Conservation (phyloP, 2,888 invertebrate species). For the Drosophila histrio region DNA sequence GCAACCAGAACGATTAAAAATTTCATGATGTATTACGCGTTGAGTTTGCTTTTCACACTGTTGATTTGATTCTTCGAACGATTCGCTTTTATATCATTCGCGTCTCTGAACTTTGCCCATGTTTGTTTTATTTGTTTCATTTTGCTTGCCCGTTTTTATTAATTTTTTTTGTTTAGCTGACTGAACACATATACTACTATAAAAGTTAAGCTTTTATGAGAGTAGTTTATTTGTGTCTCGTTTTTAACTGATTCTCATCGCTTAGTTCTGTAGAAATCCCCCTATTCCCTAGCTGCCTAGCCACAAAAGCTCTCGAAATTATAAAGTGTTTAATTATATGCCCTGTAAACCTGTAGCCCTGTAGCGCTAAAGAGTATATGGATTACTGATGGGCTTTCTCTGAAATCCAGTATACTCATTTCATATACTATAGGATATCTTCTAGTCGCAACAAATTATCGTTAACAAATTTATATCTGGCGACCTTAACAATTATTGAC, state of each 20-base stretch:
- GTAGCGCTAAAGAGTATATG: no score
- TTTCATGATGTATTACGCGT: conserved; percentile 67
- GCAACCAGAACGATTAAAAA: conserved; percentile 61
- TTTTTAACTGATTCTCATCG: conserved; percentile 4
- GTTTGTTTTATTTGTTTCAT: conserved; percentile 22
- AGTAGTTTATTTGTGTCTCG: conserved; percentile 23
- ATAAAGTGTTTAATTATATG: no score
- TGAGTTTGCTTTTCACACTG: conserved; percentile 52
- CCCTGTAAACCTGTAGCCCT: neutral
- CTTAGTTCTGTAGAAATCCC: no score
- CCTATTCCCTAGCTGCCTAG: no score
- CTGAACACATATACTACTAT: conserved; percentile 31
- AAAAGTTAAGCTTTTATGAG: conserved; percentile 4
- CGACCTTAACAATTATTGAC: conserved; percentile 33
- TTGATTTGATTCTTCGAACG: conserved; percentile 21
- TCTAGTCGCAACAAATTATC: neutral
- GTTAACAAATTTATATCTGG: conserved; percentile 5
- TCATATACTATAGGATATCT: conserved; percentile 2
- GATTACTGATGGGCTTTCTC: no score
- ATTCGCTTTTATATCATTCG: conserved; percentile 66
- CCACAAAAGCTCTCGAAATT: no score
- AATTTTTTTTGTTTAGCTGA: conserved; percentile 21
- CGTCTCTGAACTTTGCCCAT: conserved; percentile 44
- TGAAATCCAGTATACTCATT: no score
- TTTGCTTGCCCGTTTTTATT: conserved; percentile 13